Percentiles rank a stretch among this genome's conserved stretches.
Evolutionary conservation across 2,888 invertebrate genomes (phyloP).

Genomic region (Mythimna loreyi): DNA sequence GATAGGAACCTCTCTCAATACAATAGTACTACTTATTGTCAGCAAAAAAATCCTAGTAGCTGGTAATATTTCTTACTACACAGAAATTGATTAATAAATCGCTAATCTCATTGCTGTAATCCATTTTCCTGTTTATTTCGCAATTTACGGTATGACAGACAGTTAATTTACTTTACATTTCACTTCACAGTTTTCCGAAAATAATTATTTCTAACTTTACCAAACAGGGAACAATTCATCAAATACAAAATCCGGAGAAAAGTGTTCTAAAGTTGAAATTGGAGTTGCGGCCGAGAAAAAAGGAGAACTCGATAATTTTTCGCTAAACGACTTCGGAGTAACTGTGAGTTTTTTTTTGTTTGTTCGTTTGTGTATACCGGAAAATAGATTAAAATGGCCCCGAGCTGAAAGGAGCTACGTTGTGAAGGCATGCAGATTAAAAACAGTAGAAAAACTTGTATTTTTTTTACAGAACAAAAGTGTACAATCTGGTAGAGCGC

Average conservation of each 20-base stretch:
- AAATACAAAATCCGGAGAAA: slow-evolving; percentile 37
- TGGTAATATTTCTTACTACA: no score
- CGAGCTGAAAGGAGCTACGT: slow-evolving; percentile 78
- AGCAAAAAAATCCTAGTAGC: no score
- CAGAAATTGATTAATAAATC: no score
- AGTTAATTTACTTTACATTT: slow-evolving; percentile 33
- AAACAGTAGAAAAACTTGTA: slow-evolving; percentile 78
- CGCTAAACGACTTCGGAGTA: slow-evolving; percentile 75
- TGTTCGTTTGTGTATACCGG: slow-evolving; percentile 77
- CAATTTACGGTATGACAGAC: slow-evolving; percentile 5
- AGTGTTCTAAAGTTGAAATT: slow-evolving; percentile 48
- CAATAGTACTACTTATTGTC: no score
- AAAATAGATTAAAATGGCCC: slow-evolving; percentile 88
- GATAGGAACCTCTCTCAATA: no score
- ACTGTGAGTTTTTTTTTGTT: slow-evolving; percentile 70
- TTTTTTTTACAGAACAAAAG: slow-evolving; percentile 74
- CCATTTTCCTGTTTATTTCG: slow-evolving; percentile 15
- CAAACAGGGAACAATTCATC: slow-evolving; percentile 39
- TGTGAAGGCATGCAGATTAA: slow-evolving; percentile 87
- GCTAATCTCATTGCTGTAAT: neutral
- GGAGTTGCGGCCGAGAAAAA: slow-evolving; percentile 37
- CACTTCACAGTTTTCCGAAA: slow-evolving; percentile 28
- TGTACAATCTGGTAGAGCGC: slow-evolving; percentile 72
- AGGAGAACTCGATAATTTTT: slow-evolving; percentile 68
- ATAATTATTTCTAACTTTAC: slow-evolving; percentile 45